These are phyloP conservation scores for human (Homo sapiens) DNA, from an alignment of 2,113 vertebrate species.

Conservation along the genomic window DNA sequence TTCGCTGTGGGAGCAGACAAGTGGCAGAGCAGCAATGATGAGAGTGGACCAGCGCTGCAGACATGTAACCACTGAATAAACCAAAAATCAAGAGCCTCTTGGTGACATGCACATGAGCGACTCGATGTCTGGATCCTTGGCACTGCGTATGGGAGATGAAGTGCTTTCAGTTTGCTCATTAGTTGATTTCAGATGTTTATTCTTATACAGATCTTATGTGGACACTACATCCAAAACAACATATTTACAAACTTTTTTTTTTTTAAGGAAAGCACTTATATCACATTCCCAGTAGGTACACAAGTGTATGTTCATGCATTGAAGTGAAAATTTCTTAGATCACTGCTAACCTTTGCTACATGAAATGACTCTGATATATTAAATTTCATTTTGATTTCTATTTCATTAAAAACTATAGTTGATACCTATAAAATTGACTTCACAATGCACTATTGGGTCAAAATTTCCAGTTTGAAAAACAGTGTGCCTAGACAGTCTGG, in stretches of 20 bases:
- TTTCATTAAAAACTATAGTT: not conserved
- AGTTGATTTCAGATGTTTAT: not conserved
- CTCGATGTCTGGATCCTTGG: constrained; percentile 48
- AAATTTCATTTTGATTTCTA: not conserved
- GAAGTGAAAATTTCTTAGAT: not conserved
- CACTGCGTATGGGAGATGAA: not conserved
- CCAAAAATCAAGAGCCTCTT: not conserved
- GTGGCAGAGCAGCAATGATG: not conserved
- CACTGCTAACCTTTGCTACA: not conserved
- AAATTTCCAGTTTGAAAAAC: not conserved
- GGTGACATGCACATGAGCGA: constrained; percentile 28
- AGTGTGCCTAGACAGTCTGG: not conserved
- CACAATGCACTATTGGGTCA: not conserved
- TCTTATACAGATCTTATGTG: not conserved
- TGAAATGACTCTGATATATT: not conserved
- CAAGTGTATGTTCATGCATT: not conserved
- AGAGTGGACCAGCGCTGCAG: not conserved
- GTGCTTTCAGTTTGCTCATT: constrained; percentile 52
- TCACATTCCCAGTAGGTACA: not conserved
- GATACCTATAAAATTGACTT: not conserved
- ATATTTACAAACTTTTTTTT: not conserved
- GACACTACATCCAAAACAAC: not conserved
- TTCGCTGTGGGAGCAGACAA: not conserved
- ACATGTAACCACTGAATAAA: not conserved
- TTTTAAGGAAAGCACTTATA: not conserved